Conservation (phyloP, 2,113 vertebrate species). For the Sphaerodactylus townsendi region DNA sequence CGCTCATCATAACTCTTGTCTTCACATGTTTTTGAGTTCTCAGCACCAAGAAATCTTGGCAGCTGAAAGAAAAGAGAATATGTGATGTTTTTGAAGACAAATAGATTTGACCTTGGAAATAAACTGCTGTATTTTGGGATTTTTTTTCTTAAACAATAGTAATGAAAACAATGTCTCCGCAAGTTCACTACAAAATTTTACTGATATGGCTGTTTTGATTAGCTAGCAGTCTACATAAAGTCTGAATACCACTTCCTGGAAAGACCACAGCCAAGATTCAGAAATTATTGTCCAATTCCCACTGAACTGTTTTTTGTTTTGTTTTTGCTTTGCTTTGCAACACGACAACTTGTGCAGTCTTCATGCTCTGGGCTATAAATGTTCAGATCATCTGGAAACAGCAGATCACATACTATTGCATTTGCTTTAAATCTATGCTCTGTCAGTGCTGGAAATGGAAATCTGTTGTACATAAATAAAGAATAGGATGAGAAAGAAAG, state of each 20-base stretch:
- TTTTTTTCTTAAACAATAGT: background rate
- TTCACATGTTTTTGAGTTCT: fast-evolving
- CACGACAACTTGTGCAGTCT: fast-evolving
- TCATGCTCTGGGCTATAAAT: conserved; percentile 16
- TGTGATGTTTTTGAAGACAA: background rate
- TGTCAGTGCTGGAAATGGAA: background rate
- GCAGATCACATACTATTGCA: conserved; percentile 25
- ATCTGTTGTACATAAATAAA: conserved; percentile 4
- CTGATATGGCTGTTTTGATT: background rate
- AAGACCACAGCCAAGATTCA: conserved; percentile 4
- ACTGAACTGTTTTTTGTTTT: background rate
- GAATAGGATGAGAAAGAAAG: background rate
- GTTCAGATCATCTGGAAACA: conserved; percentile 17
- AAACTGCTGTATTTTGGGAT: background rate
- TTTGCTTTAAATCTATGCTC: conserved; percentile 22
- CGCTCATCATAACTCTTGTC: background rate
- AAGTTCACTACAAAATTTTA: background rate
- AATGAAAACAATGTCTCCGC: background rate
- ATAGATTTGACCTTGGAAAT: background rate
- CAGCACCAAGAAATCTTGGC: background rate
- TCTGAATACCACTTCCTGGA: background rate
- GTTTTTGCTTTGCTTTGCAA: background rate
- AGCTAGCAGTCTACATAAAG: fast-evolving
- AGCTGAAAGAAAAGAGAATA: background rate
- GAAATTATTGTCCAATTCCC: background rate